Conservation (phyloP, 1,140 invertebrate genomes). For the Ericerus pela region DNA sequence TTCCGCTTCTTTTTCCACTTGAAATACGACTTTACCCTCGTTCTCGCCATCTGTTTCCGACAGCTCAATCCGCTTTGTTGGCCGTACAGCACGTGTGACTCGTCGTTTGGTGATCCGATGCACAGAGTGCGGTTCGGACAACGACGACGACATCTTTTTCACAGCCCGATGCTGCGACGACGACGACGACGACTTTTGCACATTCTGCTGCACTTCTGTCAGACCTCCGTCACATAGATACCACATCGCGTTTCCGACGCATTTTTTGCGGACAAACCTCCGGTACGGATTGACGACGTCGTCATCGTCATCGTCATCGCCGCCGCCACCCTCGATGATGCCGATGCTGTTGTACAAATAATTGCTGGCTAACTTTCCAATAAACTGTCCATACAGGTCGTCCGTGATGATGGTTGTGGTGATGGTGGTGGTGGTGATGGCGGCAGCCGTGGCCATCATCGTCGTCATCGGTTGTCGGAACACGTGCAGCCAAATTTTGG, state of each 20-base stretch:
- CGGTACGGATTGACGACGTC: conserved; percentile 35
- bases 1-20: conserved; percentile 79
- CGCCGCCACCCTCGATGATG: conserved; percentile 38
- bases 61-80: conserved; percentile 82
- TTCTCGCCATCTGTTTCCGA: conserved; percentile 77
- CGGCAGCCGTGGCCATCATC: too few relatives aligned
- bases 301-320: conserved; percentile 35
- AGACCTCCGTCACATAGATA: too few relatives aligned
- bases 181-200: too few relatives aligned
- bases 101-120: conserved; percentile 59
- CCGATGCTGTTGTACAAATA: conserved; percentile 43
- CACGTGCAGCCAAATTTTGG: conserved; percentile 51
- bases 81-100: conserved; percentile 71
- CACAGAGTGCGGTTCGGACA: conserved; percentile 13
- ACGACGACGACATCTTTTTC: too few relatives aligned
- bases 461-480: conserved; percentile 1
- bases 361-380: neutral
- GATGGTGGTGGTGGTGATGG: too few relatives aligned
- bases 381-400: neutral
- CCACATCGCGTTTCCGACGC: too few relatives aligned
- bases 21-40: conserved; percentile 74
- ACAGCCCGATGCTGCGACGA: too few relatives aligned
- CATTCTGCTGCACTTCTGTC: too few relatives aligned
- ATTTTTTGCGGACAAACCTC: too few relatives aligned
- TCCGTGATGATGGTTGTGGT: too few relatives aligned